Conservation (phyloP, 2,113 vertebrate species). For the Chamaetylas fuelleborni region DNA sequence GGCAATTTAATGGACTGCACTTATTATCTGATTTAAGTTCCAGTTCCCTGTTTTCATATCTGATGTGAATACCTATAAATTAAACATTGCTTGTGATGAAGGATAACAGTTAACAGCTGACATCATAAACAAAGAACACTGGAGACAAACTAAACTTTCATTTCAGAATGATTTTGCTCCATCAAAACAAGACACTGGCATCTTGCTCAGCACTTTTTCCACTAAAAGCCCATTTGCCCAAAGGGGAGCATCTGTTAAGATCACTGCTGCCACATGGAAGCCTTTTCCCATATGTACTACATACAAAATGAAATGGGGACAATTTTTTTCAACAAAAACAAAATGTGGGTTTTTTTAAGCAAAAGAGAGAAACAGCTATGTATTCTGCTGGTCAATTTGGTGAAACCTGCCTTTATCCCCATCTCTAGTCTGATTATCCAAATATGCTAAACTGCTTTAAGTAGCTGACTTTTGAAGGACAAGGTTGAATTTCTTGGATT, state of each 20-base stretch:
- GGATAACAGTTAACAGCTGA: neutral
- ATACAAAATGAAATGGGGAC: slow-evolving; percentile 6
- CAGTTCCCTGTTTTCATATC: neutral
- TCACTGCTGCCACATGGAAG: slow-evolving; percentile 35
- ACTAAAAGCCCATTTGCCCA: slow-evolving; percentile 20
- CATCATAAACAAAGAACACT: neutral
- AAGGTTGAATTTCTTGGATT: neutral
- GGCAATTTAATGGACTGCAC: neutral
- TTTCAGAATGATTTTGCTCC: slow-evolving; percentile 15
- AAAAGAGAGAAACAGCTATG: neutral
- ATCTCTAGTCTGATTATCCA: neutral
- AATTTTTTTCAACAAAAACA: neutral
- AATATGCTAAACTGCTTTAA: neutral
- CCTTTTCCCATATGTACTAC: neutral
- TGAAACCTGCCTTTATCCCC: neutral
- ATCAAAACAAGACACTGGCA: slow-evolving; percentile 2
- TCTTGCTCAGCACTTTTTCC: slow-evolving; percentile 28
- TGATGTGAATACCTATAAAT: neutral
- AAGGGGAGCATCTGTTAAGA: slow-evolving; percentile 37
- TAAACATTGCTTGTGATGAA: neutral
- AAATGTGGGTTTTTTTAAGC: neutral
- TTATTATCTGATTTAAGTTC: neutral
- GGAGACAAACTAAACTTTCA: neutral
- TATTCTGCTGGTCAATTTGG: neutral
- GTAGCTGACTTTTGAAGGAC: neutral